Base-by-base conservation (phyloP, 2,797 vertebrate species). In the Melopsittacus undulatus region DNA sequence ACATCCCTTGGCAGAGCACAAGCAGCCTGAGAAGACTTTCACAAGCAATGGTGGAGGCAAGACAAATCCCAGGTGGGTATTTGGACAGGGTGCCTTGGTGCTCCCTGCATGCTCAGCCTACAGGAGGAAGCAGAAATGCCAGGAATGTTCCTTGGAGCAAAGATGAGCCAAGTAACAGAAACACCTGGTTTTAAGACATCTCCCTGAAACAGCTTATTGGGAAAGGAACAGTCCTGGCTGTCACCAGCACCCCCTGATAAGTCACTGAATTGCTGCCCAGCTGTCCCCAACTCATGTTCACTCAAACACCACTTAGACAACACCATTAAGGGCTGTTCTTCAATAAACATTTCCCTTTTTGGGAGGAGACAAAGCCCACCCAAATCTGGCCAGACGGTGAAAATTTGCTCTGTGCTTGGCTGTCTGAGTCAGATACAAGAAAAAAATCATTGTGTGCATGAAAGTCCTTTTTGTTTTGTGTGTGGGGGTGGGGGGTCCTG, bases 391-490 rank as follows among this genome's bases (percentile, higher is more conserved):
- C 70, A 82, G 94, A 72, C 5, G 0, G 45, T 62, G 72, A 75
- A 80, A 91, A 91, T 82, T 80, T 81, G 27, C 67, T 91, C 70
- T 67, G 23, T 45, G 40, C 73, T 95, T 24, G 69, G 54, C 76
- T 0, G 18, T 75, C 81, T 93, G 76, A 95, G 57, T 88, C 92
- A 89, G 84, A 89, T 62, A 73, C 38, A 90, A 94, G 66, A 87
- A 89, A 93, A 88, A 83, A 81, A 30, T 30, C 10, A 48, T 26
- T 57, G 73, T 93, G 51, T 22, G 38, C 61, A 63, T 95, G 87
- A 91, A 95, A 95, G 92, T 95, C 62, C 75, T 90, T 95, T 95
- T 86, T 91, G 78, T 94, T 83, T 63, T 38, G 16, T 19, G 48
- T 30, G n/a, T 14, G 66, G 42, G 74, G 7, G 15, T 61, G 74